A percentile compares a stretch with the other conserved stretches of the same genome.
Evolutionary conservation across 2,797 vertebrate species (phyloP).

Genomic region (Oophaga sylvatica): DNA sequence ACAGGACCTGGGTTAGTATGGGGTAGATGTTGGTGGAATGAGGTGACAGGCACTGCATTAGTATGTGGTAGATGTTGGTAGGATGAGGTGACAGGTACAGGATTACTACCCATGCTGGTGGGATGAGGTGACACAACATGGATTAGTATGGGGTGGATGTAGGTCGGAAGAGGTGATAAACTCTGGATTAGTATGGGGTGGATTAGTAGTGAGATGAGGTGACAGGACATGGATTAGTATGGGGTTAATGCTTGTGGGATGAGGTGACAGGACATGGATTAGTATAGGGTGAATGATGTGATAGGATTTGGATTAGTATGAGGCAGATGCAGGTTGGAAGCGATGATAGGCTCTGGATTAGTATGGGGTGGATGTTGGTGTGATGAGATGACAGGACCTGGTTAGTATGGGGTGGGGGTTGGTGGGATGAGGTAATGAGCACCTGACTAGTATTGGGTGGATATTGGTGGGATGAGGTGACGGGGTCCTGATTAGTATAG

Average conservation of each 20-base stretch:
- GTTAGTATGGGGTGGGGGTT: background rate
- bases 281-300: background rate
- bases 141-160: background rate
- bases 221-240: background rate
- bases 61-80: background rate
- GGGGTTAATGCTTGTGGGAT: background rate
- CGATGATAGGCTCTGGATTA: background rate
- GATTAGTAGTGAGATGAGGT: background rate
- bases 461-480: background rate
- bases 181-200: background rate
- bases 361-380: background rate
- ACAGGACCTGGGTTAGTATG: no score
- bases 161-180: background rate
- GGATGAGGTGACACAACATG: no score
- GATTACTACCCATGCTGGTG: background rate
- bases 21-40: no score
- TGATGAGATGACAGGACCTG: background rate
- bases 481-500: background rate
- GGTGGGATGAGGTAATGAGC: background rate
- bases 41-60: background rate
- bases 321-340: background rate
- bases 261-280: background rate
- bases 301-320: background rate
- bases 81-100: background rate
- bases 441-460: background rate